phyloP scores from a whole-genome alignment of 1,140 invertebrate species.

The Diorhabda carinulata region DNA sequence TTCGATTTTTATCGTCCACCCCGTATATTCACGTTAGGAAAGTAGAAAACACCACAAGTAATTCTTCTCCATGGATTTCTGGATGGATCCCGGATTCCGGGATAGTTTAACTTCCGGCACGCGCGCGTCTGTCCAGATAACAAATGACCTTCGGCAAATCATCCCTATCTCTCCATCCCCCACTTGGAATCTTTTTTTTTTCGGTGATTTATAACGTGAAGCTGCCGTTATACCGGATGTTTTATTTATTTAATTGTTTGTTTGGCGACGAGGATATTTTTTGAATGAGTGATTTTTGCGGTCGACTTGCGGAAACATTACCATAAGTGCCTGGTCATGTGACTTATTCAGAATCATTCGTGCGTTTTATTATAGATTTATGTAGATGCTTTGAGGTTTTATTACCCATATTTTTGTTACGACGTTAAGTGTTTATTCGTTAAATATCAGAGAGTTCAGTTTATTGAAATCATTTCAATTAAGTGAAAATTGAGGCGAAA shows the following conservation, averaged over 20 bases:
- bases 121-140: conserved; percentile 24
- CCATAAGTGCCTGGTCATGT: conserved; percentile 27
- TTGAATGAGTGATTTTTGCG: conserved; percentile 36
- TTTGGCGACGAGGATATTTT: conserved; percentile 34
- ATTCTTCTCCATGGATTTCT: conserved; percentile 6
- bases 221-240: conserved; percentile 30
- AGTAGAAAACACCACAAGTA: too few relatives aligned
- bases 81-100: conserved; percentile 7
- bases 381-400: background rate
- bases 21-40: too few relatives aligned
- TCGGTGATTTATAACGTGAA: conserved; percentile 31
- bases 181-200: conserved; percentile 19
- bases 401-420: too few relatives aligned
- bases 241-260: conserved; percentile 43
- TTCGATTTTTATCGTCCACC: too few relatives aligned
- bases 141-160: conserved; percentile 40
- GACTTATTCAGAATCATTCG: background rate
- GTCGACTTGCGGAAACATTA: conserved; percentile 36
- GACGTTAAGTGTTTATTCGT: too few relatives aligned
- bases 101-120: conserved; percentile 11
- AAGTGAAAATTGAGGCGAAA: too few relatives aligned
- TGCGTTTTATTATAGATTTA: background rate
- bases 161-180: conserved; percentile 23
- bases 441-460: too few relatives aligned
- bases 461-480: too few relatives aligned